Evolutionary conservation across 2,888 invertebrate genomes (phyloP), one percentile per base, ranked within the genome.

Genomic region (Stegophylla sp.): DNA sequence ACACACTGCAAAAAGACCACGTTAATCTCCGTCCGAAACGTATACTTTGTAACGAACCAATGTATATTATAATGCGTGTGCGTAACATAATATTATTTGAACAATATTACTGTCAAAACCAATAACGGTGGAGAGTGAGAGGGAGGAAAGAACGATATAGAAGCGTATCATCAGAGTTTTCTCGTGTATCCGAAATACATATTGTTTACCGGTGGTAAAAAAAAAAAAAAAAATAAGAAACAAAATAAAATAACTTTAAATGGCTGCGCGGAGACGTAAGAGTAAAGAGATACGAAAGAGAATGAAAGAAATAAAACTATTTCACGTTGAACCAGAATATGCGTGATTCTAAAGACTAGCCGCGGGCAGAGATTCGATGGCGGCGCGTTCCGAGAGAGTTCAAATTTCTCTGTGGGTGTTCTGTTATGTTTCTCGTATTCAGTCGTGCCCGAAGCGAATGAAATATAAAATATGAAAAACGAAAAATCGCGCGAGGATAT

Each of bases 101-200:
- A 20, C 28, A 51, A 7, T 51, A 51, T 69, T 71, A 53, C 41
- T 41, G 41, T 34, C 53, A 71, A 53, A 53, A 53, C 53, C 53
- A 71, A 71, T 15, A n/a, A n/a, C n/a, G n/a, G n/a, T n/a, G n/a
- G n/a, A n/a, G n/a, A n/a, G n/a, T n/a, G n/a, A n/a, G n/a, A 53
- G 20, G 15, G 20, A 20, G 53, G 53, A 23, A 71, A 71, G 13
- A 20, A 53, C n/a, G n/a, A n/a, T n/a, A n/a, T n/a, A n/a, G n/a
- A 41, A n/a, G 41, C 34, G 5, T n/a, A 41, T n/a, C n/a, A 41
- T n/a, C n/a, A 2, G 20, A 53, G 20, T 53, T 34, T 20, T 34
- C 13, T 34, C 45, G 26, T 20, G 1, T 41, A n/a, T n/a, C n/a
- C n/a, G n/a, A n/a, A n/a, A 9, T n/a, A 12, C 34, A 71, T 13